phyloP scores from a whole-genome alignment of 1,140 invertebrate genomes.

The Bombus affinis region DNA sequence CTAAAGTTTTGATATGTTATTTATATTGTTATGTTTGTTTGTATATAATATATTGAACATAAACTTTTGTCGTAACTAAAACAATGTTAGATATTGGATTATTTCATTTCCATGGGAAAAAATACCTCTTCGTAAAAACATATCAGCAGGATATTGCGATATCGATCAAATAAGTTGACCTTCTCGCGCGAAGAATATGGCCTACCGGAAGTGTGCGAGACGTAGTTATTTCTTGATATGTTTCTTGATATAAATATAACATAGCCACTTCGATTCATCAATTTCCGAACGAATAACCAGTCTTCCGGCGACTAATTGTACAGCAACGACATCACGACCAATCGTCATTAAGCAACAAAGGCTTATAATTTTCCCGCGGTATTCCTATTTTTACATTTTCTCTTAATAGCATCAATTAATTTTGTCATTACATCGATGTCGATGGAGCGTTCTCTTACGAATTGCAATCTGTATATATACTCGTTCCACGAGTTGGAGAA shows the following conservation, averaged over 20 bases:
- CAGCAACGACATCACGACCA: constrained; percentile 49
- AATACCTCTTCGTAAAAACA: background rate
- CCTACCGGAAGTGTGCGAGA: constrained; percentile 48
- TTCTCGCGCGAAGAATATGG: background rate
- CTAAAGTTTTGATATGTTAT: background rate
- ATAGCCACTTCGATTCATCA: constrained; percentile 58
- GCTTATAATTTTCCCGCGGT: constrained; percentile 72
- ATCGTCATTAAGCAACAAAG: constrained; percentile 73
- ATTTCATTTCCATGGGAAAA: background rate
- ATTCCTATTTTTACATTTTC: constrained; percentile 53
- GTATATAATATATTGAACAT: background rate
- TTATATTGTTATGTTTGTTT: constrained; percentile 29
- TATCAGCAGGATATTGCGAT: background rate
- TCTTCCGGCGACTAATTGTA: constrained; percentile 62
- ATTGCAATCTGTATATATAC: constrained; percentile 74
- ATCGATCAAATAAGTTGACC: constrained; percentile 32
- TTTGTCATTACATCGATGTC: constrained; percentile 56
- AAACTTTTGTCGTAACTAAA: background rate
- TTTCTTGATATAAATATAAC: constrained; percentile 69
- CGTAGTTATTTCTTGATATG: constrained; percentile 61
- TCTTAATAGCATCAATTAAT: constrained; percentile 77
- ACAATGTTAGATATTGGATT: background rate
- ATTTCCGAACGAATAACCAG: constrained; percentile 48
- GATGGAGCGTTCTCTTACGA: constrained; percentile 44
- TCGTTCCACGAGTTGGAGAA: constrained; percentile 42